These are phyloP conservation scores for Brachionus asplanchnoidis DNA, from an alignment of 1,140 invertebrate species.

Conservation along the genomic window DNA sequence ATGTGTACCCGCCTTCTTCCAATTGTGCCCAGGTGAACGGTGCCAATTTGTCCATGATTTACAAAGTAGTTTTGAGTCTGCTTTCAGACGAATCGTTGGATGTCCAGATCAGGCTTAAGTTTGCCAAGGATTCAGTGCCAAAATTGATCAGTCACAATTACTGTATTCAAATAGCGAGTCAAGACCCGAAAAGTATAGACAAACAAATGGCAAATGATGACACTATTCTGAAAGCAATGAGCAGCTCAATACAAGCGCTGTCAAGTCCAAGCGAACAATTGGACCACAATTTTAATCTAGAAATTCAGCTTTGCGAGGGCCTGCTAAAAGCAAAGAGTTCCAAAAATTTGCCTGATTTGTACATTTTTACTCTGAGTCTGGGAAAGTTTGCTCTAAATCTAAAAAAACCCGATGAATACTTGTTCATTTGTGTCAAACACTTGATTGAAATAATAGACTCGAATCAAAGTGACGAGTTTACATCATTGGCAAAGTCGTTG, in stretches of 20 bases:
- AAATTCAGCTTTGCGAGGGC: constrained; percentile 32
- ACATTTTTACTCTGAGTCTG: not conserved
- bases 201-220: constrained; percentile 28
- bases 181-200: not conserved
- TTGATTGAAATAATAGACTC: constrained; percentile 32
- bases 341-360: constrained; percentile 20
- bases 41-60: constrained; percentile 20
- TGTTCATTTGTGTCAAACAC: constrained; percentile 34
- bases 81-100: not conserved
- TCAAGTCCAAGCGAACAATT: not conserved
- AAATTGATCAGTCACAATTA: constrained; percentile 15
- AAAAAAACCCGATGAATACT: constrained; percentile 21
- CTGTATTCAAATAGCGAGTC: not conserved
- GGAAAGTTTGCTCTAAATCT: not conserved
- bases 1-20: not conserved
- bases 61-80: constrained; percentile 7
- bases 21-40: not conserved
- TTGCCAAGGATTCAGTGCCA: not conserved
- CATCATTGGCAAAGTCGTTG: constrained; percentile 8
- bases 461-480: constrained; percentile 6
- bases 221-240: not conserved
- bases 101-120: not conserved
- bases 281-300: constrained; percentile 39
- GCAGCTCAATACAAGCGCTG: not conserved
- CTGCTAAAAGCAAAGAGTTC: not conserved